A percentile compares a stretch with the other conserved stretches of the same genome.
phyloP scores from a whole-genome alignment of 2,888 invertebrate species.

The Caenorhabditis wallacei region DNA sequence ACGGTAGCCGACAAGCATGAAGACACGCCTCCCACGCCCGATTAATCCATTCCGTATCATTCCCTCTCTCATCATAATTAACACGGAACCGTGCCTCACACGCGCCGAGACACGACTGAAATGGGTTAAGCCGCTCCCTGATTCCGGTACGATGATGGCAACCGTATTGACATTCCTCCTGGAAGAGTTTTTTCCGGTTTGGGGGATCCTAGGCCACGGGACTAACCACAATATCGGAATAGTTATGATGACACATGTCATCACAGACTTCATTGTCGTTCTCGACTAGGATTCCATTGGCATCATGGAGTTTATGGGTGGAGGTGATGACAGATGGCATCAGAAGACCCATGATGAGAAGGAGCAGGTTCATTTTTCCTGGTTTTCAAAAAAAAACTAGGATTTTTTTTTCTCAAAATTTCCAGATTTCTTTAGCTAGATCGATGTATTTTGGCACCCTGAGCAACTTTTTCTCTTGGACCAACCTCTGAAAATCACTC shows the following conservation, averaged over 20 bases:
- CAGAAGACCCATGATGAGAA: background rate
- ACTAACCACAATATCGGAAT: conserved; percentile 46
- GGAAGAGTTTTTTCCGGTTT: background rate
- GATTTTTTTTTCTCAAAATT: no score
- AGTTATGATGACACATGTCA: conserved; percentile 36
- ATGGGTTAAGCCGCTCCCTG: conserved; percentile 39
- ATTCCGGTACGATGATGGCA: conserved; percentile 41
- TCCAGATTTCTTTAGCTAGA: no score
- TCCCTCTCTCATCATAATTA: conserved; percentile 1
- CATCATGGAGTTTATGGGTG: background rate
- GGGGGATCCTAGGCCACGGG: no score
- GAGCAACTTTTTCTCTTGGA: no score
- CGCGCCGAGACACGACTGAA: conserved; percentile 27
- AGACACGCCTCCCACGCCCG: conserved; percentile 43
- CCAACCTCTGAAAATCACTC: no score
- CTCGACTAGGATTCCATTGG: conserved; percentile 26
- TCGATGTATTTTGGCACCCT: no score
- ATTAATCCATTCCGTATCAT: conserved; percentile 32
- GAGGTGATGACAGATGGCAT: background rate
- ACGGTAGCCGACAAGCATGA: conserved; percentile 48
- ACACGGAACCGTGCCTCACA: conserved; percentile 30
- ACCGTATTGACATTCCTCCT: conserved; percentile 49
- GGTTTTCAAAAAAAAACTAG: no score
- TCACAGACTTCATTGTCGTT: conserved; percentile 41
- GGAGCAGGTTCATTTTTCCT: conserved; percentile 18